phyloP scores from a whole-genome alignment of 64 coral and sea anemone genomes.

The Astreopora myriophthalma region DNA sequence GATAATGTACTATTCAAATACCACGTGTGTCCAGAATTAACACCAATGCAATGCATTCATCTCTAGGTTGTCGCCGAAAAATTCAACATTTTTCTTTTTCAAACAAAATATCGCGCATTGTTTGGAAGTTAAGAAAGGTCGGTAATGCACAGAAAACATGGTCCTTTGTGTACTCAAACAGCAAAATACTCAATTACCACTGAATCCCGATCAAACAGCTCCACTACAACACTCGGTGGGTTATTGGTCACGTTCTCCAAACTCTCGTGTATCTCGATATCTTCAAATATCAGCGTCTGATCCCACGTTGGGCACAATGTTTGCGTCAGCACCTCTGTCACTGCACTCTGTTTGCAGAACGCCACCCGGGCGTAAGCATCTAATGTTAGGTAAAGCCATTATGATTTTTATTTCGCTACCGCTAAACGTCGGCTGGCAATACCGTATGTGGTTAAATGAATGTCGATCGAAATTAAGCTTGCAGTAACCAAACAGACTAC shows the following conservation, averaged over 20 bases:
- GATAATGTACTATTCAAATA: no score
- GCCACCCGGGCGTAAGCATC: constrained; percentile 85
- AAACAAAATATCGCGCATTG: no score
- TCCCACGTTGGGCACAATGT: constrained; percentile 93
- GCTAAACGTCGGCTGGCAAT: no score
- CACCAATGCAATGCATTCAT: no score
- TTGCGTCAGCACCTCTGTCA: constrained; percentile 68
- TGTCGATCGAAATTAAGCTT: not conserved
- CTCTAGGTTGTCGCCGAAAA: no score
- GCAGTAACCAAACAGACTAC: not conserved
- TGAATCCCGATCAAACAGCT: constrained; percentile 79
- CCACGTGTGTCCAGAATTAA: no score
- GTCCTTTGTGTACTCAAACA: no score
- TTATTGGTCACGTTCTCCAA: constrained; percentile 71
- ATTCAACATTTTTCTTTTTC: no score
- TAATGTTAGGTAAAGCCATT: not conserved
- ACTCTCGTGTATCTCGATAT: constrained; percentile 75
- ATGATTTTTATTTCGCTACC: not conserved
- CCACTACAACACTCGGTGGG: constrained; percentile 76
- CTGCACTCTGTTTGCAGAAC: constrained; percentile 82
- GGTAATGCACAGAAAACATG: no score
- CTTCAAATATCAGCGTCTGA: constrained; percentile 87
- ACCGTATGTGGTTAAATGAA: no score
- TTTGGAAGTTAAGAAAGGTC: no score
- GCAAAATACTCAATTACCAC: constrained; percentile 31